These are phyloP conservation scores for Drosophila kuntzei DNA, from an alignment of 2,888 invertebrate species.

Conservation along the genomic window DNA sequence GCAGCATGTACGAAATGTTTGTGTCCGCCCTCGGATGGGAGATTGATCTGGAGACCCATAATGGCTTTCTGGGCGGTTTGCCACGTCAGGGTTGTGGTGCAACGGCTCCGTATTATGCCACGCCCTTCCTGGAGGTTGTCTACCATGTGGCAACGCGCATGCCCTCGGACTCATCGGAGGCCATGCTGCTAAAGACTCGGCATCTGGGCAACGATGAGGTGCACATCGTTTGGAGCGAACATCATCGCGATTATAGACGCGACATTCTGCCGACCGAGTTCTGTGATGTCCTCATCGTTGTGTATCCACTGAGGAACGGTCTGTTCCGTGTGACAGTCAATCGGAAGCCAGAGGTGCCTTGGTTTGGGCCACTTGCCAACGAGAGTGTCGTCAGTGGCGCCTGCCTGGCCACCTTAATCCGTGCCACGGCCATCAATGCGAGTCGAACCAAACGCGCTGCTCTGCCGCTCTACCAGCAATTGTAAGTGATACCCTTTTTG, in stretches of 20 bases:
- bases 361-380: conserved; percentile 98
- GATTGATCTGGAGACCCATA: conserved; percentile 96
- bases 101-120: conserved; percentile 97
- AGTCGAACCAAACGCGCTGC: conserved; percentile 96
- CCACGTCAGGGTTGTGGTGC: conserved; percentile 95
- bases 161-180: conserved; percentile 95
- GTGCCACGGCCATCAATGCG: conserved; percentile 96
- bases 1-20: conserved; percentile 96
- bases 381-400: conserved; percentile 89
- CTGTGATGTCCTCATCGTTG: conserved; percentile 98
- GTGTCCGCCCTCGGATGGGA: conserved; percentile 89
- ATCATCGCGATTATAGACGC: conserved; percentile 96
- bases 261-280: conserved; percentile 99
- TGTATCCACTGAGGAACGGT: conserved; percentile 96
- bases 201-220: conserved; percentile 99
- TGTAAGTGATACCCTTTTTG: conserved; percentile 87
- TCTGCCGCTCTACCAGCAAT: conserved; percentile 95
- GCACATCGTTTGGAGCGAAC: conserved; percentile 99
- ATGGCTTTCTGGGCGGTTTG: conserved; percentile 97
- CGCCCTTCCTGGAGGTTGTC: conserved; percentile 95
- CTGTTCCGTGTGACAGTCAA: conserved; percentile 95
- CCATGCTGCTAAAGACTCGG: conserved; percentile 95
- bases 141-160: conserved; percentile 99
- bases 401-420: conserved; percentile 92
- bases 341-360: conserved; percentile 94